These are phyloP conservation scores for Drosophila nr. perissopoda DNA, from an alignment of 2,888 invertebrate species.

Conservation along the genomic window DNA sequence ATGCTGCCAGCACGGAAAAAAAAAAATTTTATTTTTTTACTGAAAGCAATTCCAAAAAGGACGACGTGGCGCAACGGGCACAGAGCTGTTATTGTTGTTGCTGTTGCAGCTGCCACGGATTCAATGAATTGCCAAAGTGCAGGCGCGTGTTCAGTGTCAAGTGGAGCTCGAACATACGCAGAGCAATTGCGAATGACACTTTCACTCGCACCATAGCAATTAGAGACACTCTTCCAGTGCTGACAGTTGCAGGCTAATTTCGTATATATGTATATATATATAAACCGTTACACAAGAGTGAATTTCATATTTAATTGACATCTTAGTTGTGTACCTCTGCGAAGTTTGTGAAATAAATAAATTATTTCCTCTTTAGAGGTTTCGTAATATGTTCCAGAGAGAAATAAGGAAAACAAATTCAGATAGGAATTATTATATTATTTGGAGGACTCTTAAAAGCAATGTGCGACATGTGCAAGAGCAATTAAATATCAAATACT, in stretches of 20 bases:
- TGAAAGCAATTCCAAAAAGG: constrained; percentile 26
- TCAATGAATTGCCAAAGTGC: constrained; percentile 51
- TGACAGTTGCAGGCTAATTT: not conserved
- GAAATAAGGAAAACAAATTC: not conserved
- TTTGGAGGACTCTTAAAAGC: not conserved
- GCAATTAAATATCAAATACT: not conserved
- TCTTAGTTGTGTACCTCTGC: not conserved
- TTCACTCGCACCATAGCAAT: constrained; percentile 13
- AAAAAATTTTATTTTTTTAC: constrained; percentile 49
- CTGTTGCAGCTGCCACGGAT: constrained; percentile 19
- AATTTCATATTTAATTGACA: not conserved
- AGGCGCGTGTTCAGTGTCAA: constrained; percentile 42
- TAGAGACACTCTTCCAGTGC: constrained; percentile 4
- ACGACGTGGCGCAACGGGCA: constrained; percentile 45
- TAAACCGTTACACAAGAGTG: not conserved
- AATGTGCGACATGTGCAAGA: not conserved
- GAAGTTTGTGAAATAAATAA: not conserved
- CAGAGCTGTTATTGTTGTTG: constrained; percentile 21
- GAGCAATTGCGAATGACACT: constrained; percentile 34
- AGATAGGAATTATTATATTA: not conserved
- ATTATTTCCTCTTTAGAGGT: not conserved
- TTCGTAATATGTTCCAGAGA: not conserved
- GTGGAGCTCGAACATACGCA: constrained; percentile 50
- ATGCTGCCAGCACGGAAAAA: constrained; percentile 36
- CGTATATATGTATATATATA: not conserved